A percentile compares a stretch with the other conserved stretches of the same genome.
Conservation (phyloP, 2,888 invertebrate genomes). For the Odontocerum albicorne region DNA sequence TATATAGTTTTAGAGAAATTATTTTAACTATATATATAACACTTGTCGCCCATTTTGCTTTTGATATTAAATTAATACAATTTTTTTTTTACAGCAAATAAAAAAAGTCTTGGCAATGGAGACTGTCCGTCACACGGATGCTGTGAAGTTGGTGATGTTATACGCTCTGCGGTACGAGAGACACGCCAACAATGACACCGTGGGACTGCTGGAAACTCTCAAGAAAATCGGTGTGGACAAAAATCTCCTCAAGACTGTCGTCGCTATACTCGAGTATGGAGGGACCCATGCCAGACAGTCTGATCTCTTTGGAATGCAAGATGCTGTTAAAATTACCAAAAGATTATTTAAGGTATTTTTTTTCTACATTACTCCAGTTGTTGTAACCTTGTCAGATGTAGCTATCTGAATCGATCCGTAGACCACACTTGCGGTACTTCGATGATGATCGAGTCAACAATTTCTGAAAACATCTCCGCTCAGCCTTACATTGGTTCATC, state of each 20-base stretch:
- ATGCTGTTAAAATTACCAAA: conserved; percentile 89
- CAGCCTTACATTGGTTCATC: no score
- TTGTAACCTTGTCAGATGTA: no score
- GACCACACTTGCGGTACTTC: no score
- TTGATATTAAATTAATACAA: no score
- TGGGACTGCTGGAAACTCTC: conserved; percentile 72
- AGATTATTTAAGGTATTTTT: conserved; percentile 72
- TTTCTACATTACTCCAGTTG: no score
- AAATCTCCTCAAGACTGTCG: conserved; percentile 60
- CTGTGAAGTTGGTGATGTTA: conserved; percentile 83
- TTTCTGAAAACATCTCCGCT: no score
- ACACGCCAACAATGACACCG: conserved; percentile 81
- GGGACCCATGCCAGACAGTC: conserved; percentile 78
- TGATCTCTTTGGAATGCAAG: conserved; percentile 83
- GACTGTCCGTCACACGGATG: conserved; percentile 74
- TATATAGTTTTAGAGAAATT: no score
- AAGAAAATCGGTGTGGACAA: conserved; percentile 73
- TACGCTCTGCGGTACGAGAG: conserved; percentile 94
- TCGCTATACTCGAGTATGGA: conserved; percentile 78
- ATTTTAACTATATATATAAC: no score
- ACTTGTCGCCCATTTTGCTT: no score
- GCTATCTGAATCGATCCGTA: no score
- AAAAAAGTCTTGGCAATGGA: conserved; percentile 76
- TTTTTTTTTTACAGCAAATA: conserved; percentile 68
- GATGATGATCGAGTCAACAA: no score